Conservation (phyloP, 2,113 vertebrate species). For the Plotosus lineatus region DNA sequence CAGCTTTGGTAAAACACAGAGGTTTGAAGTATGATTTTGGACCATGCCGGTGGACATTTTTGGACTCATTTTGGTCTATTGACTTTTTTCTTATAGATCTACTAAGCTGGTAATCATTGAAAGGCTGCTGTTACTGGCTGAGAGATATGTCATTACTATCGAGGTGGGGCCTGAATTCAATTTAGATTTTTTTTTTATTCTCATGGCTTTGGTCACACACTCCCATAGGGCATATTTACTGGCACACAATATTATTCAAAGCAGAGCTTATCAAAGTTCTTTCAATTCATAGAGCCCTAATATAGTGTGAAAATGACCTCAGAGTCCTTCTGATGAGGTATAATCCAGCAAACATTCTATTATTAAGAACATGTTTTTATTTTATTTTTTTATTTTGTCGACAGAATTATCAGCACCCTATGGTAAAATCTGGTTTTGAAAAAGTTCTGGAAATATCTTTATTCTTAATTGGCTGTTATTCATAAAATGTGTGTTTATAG, state of each 20-base stretch:
- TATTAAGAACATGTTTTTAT: too few species aligned
- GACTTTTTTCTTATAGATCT: constrained; percentile 74
- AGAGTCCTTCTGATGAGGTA: background rate
- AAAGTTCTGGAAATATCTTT: too few species aligned
- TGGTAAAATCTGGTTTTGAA: background rate
- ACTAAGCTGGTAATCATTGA: constrained; percentile 98
- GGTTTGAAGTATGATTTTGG: too few species aligned
- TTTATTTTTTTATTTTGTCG: too few species aligned
- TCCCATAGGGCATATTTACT: background rate
- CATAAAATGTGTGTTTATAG: too few species aligned
- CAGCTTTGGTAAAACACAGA: constrained; percentile 51
- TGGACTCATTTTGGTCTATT: background rate
- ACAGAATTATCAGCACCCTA: background rate
- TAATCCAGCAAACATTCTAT: background rate
- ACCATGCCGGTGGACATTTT: background rate
- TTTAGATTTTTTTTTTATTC: background rate
- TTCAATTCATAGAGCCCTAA: background rate
- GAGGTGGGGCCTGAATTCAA: constrained; percentile 76
- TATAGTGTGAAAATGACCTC: background rate
- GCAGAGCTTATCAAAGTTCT: background rate
- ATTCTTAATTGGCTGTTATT: background rate
- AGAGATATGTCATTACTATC: constrained; percentile 97
- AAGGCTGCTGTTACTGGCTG: constrained; percentile 91
- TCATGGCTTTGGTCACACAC: background rate
- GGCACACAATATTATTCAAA: background rate